Base-by-base conservation (phyloP, 2,888 invertebrate genomes). In the Cheilosia vulpina region DNA sequence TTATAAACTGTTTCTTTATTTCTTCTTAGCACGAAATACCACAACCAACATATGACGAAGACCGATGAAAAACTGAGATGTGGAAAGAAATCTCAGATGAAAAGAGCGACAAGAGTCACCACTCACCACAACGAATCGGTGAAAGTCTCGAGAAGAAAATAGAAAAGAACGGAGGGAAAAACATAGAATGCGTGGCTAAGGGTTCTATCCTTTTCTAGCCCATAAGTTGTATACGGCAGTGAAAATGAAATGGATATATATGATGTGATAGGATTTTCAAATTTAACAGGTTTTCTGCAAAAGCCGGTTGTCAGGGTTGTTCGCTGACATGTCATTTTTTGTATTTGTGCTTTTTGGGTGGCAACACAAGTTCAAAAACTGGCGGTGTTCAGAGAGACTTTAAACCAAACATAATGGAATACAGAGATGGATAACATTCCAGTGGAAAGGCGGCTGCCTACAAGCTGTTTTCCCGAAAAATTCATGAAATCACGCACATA, bases 271-370 rank as follows among this genome's bases (percentile, higher is more conserved):
- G 43, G 38, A 58, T 60, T 81, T 76, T 43, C 11, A 78, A 72
- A 62, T 72, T 68, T 62, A 77, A 83, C 83, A 73, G 83, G 78
- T 72, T 83, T 82, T 82, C 41, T 62, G 71, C 47, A 78, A 76
- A 83, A 73, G 83, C 83, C 83, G 83, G 83, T 78, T 83, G 17
- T 57, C 43, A 53, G n/a, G 7, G 45, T 13, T 47, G 47, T 17
- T 69, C 58, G 58, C 75, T 75, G 75, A 57, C 75, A 75, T 38
- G 11, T 38, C 13, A 1, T 31, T 58, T 65, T 45, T 69, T 15
- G 13, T 34, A 7, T 62, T 47, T 19, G n/a, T 71, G n/a, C 2
- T 31, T 27, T 57, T 50, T 63, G 53, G 78, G 57, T 71, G 47
- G 11, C 11, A 41, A 63, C 57, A 53, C 78, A 69, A 63, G 43